Evolutionary conservation across 2,797 vertebrate species (phyloP).

Genomic region (Anableps anableps): DNA sequence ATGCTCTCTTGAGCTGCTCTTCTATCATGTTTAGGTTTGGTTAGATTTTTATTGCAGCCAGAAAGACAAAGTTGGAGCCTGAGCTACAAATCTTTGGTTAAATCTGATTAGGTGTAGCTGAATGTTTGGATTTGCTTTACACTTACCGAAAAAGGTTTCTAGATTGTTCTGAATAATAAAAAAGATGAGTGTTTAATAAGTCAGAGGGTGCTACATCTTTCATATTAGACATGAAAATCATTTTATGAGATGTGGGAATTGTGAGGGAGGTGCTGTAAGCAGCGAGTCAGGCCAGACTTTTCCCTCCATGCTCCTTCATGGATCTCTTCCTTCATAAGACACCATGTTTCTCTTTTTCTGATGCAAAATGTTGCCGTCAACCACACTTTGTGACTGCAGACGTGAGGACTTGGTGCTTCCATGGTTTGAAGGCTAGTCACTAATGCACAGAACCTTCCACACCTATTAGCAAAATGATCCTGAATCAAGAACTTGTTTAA

Average conservation of each 20-base stretch:
- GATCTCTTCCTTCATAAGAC: neutral
- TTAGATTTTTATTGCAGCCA: constrained; percentile 34
- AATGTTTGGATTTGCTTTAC: neutral
- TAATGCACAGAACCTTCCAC: too few relatives aligned
- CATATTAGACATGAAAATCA: neutral
- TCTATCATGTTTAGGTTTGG: constrained; percentile 36
- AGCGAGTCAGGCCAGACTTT: neutral
- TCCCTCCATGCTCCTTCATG: neutral
- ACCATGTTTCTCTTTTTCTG: neutral
- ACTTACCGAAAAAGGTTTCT: neutral
- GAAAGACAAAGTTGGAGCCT: constrained; percentile 14
- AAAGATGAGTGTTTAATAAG: neutral
- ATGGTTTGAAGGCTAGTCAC: too few relatives aligned
- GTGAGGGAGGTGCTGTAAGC: neutral
- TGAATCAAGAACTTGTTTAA: too few relatives aligned
- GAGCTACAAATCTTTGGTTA: neutral
- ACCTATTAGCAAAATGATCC: too few relatives aligned
- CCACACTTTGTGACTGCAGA: too few relatives aligned
- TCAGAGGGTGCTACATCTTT: neutral
- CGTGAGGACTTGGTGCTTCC: too few relatives aligned
- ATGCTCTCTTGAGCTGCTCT: constrained; percentile 41
- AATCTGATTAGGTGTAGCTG: neutral
- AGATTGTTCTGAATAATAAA: neutral
- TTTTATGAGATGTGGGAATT: neutral
- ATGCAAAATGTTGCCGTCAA: neutral